These are phyloP conservation scores for Mycetomoellerius zeteki DNA, from an alignment of 1,140 invertebrate species.

Conservation along the genomic window DNA sequence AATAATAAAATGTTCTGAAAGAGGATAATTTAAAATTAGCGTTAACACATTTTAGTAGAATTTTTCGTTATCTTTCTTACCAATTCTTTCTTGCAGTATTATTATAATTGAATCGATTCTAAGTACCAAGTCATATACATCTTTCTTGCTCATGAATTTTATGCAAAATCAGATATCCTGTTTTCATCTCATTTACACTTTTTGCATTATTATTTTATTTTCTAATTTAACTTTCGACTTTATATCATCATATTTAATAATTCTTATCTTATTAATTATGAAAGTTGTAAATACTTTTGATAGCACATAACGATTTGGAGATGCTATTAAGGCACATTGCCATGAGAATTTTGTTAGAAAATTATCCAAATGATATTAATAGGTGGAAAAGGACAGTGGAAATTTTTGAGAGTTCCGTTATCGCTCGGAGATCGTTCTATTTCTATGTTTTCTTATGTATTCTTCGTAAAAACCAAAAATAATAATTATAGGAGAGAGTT, in stretches of 20 bases:
- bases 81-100: background rate
- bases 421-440: too few relatives aligned
- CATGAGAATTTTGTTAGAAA: too few relatives aligned
- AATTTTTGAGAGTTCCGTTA: too few relatives aligned
- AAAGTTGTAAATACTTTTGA: background rate
- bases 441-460: too few relatives aligned
- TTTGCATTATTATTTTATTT: background rate
- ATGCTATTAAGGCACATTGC: too few relatives aligned
- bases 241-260: background rate
- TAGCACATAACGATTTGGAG: background rate
- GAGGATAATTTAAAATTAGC: background rate
- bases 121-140: background rate
- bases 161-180: background rate
- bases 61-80: background rate
- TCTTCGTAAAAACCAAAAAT: too few relatives aligned
- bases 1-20: background rate
- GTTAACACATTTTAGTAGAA: background rate
- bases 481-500: too few relatives aligned
- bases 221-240: background rate
- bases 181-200: background rate
- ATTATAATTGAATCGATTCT: background rate
- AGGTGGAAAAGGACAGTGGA: too few relatives aligned
- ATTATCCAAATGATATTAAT: too few relatives aligned
- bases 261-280: background rate
- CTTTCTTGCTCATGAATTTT: conserved; percentile 4